A percentile compares a stretch with the other conserved stretches of the same genome.
phyloP scores from a whole-genome alignment of 2,113 vertebrate species.

The Crotophaga sulcirostris region DNA sequence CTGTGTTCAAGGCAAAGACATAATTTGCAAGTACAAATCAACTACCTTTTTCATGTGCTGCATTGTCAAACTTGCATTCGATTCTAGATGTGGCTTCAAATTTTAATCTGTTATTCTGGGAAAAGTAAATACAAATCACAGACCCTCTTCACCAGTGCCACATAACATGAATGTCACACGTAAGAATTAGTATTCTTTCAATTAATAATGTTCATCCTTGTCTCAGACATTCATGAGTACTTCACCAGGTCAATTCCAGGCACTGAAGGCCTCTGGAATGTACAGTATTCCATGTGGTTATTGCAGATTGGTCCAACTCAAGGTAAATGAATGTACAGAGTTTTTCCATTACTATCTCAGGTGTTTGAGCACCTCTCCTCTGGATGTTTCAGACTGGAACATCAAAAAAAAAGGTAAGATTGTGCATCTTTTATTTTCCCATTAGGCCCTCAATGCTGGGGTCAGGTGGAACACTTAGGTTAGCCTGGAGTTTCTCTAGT shows the following conservation, averaged over 20 bases:
- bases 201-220: neutral
- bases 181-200: neutral
- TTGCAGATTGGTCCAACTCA: neutral
- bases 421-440: neutral
- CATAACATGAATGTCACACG: neutral
- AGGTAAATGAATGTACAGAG: neutral
- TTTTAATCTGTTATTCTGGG: neutral
- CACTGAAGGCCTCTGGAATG: neutral
- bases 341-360: neutral
- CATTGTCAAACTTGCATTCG: neutral
- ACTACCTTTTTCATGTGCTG: neutral
- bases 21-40: slow-evolving; percentile 18
- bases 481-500: neutral
- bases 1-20: slow-evolving; percentile 31
- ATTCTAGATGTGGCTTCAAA: neutral
- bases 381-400: neutral
- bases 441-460: neutral
- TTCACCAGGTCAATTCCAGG: neutral
- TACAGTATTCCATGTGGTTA: neutral
- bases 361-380: neutral
- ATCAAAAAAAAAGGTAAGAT: neutral
- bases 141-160: neutral
- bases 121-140: neutral
- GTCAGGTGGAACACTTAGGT: neutral
- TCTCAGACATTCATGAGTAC: neutral